These are phyloP conservation scores for Megastigmus dorsalis DNA, from an alignment of 2,888 invertebrate species.

Conservation along the genomic window DNA sequence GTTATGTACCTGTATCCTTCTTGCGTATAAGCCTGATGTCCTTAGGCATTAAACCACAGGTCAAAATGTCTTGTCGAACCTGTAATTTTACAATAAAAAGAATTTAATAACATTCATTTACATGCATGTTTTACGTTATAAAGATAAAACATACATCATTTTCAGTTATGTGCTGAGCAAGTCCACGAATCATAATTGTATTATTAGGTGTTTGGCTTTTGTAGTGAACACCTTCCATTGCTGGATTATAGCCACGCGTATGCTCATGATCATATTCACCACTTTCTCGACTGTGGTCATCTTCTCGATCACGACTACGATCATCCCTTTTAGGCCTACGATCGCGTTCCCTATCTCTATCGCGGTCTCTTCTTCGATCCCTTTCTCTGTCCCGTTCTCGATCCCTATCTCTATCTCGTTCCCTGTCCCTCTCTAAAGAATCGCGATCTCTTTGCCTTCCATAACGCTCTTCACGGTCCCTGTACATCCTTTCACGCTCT, in stretches of 20 bases:
- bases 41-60: conserved; percentile 84
- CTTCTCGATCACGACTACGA: conserved; percentile 67
- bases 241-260: conserved; percentile 67
- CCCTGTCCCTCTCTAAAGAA: conserved; percentile 61
- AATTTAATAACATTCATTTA: not conserved
- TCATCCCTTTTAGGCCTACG: conserved; percentile 61
- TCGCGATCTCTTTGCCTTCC: conserved; percentile 59
- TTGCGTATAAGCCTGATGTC: conserved; percentile 89
- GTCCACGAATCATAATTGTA: conserved; percentile 85
- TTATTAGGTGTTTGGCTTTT: conserved; percentile 79
- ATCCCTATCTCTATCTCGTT: conserved; percentile 67
- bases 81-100: conserved; percentile 66
- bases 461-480: conserved; percentile 66
- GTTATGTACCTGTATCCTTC: conserved; percentile 86
- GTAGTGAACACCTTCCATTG: conserved; percentile 76
- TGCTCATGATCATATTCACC: conserved; percentile 71
- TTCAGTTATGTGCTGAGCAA: conserved; percentile 85
- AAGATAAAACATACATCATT: conserved; percentile 80
- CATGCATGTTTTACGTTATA: not conserved
- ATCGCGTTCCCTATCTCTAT: conserved; percentile 64
- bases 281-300: conserved; percentile 69
- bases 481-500: conserved; percentile 67
- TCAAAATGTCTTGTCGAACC: conserved; percentile 86
- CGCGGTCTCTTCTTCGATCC: conserved; percentile 64
- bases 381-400: conserved; percentile 65